These are phyloP conservation scores for Calosoma granatense DNA, from an alignment of 1,140 invertebrate species.

Conservation along the genomic window DNA sequence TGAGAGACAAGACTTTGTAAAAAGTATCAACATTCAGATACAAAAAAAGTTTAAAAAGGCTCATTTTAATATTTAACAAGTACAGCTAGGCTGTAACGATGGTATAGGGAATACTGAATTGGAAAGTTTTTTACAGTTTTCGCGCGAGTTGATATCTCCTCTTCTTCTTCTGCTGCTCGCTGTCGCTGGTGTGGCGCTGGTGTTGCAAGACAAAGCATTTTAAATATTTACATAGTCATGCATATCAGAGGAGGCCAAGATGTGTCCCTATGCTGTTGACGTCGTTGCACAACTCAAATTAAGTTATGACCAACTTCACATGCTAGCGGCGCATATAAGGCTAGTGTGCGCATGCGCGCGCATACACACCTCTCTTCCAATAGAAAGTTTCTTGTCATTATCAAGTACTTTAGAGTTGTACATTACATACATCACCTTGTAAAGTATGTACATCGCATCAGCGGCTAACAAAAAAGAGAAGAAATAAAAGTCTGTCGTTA, in stretches of 20 bases:
- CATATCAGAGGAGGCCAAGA: not conserved
- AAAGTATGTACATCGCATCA: too few species aligned
- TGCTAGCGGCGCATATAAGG: not conserved
- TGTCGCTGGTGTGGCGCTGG: not conserved
- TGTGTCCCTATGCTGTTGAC: not conserved
- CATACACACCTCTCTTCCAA: too few species aligned
- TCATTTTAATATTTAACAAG: constrained; percentile 20
- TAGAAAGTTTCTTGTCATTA: constrained; percentile 4
- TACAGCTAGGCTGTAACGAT: constrained; percentile 17
- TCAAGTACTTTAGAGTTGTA: too few species aligned
- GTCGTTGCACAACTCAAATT: constrained; percentile 3
- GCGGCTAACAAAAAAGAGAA: too few species aligned
- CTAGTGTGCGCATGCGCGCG: not conserved
- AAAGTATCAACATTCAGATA: not conserved
- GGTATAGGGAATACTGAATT: constrained; percentile 15
- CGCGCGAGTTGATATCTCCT: too few species aligned
- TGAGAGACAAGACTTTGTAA: not conserved
- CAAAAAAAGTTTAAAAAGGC: constrained; percentile 12
- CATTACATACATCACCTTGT: too few species aligned
- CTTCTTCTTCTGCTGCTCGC: not conserved
- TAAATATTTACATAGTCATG: constrained; percentile 9
- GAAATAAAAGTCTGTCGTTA: too few species aligned
- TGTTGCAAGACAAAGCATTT: constrained; percentile 5
- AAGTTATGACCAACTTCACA: constrained; percentile 3
- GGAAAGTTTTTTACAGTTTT: constrained; percentile 16